Base-by-base conservation (phyloP, 64 coral and sea anemone species). In the Montipora efflorescens region DNA sequence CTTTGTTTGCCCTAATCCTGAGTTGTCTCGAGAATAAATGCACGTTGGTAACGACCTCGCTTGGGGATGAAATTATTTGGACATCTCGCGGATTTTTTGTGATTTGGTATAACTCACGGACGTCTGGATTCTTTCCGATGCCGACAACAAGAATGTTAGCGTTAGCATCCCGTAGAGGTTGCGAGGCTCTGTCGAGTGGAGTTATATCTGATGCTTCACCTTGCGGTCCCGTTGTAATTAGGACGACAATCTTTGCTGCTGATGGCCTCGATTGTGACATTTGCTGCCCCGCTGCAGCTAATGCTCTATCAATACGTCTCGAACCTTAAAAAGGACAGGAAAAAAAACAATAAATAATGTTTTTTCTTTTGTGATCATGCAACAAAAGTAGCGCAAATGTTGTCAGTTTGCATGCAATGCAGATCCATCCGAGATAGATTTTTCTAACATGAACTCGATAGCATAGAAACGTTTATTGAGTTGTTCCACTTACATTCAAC, bases 271-370 rank as follows among this genome's bases (percentile, higher is more conserved):
- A 85, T 45, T 79, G 80, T 13, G 77, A 83, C 28, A 98, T 47
- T 66, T 95, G 79, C 12, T 89, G 79, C 28, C 43, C 86, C 7
- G 93, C 79, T 25, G 74, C 80, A 5, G 75, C 47, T 59, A 98
- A 78, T 19, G 93, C 96, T 57, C 79, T 83, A 69, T 98, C 96
- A 14, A 98, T 89, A 59, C 96, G 91, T 20, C 93, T 75, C 3
- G 4, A 1, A 13, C 76, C 76, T 78, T 78, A 48, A 4, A 49
- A 49, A 76, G 25, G 0, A 50, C 9, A 78, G 1, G 15, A 8
- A 23, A 71, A 21, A 15, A 64, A 3, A 18, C 4, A 11, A 64
- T 64, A 47, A 28, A 47, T 36, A 36, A 36, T 36, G 36, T 36
- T 36, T 36, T 36, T 36, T 36, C 36, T 36, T 36, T 36, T 36